A percentile compares a stretch with the other conserved stretches of the same genome.
Evolutionary conservation across 2,888 invertebrate species (phyloP).

Genomic region (Idaea straminata): DNA sequence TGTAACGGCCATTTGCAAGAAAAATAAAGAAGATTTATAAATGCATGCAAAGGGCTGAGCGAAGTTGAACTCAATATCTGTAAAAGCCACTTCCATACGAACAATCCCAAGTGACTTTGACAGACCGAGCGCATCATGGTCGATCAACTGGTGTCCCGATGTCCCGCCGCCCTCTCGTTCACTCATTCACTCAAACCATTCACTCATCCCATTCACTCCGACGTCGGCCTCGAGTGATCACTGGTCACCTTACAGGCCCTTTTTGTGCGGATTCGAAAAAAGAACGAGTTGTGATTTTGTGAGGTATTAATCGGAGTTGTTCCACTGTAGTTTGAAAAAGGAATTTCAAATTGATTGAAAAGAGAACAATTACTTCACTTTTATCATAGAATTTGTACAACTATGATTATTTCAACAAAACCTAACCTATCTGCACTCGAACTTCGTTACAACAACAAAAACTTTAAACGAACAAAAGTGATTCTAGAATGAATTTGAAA

Average conservation of each 20-base stretch:
- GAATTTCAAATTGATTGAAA: constrained; percentile 3
- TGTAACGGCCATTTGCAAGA: no score
- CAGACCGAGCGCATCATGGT: constrained; percentile 66
- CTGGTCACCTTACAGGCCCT: constrained; percentile 64
- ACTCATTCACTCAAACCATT: constrained; percentile 52
- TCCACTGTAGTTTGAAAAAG: constrained; percentile 1
- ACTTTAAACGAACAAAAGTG: constrained; percentile 1
- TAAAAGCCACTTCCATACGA: constrained; percentile 45
- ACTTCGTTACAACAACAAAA: background rate
- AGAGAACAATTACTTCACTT: background rate
- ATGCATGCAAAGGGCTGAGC: no score
- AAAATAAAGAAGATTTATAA: no score
- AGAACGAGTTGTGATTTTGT: constrained; percentile 33
- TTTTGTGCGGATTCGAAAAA: constrained; percentile 48
- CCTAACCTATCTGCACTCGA: no score
- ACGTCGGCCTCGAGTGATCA: constrained; percentile 72
- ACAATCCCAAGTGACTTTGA: constrained; percentile 57
- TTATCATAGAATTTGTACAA: constrained; percentile 2
- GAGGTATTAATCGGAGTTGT: constrained; percentile 22
- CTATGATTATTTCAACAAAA: constrained; percentile 23
- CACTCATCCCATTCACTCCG: constrained; percentile 52
- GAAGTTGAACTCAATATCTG: no score
- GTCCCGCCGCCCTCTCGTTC: constrained; percentile 52
- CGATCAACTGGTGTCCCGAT: constrained; percentile 76
- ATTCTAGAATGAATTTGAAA: constrained; percentile 5